These are phyloP conservation scores for Aphelinus certus DNA, from an alignment of 1,140 invertebrate species.

Conservation along the genomic window DNA sequence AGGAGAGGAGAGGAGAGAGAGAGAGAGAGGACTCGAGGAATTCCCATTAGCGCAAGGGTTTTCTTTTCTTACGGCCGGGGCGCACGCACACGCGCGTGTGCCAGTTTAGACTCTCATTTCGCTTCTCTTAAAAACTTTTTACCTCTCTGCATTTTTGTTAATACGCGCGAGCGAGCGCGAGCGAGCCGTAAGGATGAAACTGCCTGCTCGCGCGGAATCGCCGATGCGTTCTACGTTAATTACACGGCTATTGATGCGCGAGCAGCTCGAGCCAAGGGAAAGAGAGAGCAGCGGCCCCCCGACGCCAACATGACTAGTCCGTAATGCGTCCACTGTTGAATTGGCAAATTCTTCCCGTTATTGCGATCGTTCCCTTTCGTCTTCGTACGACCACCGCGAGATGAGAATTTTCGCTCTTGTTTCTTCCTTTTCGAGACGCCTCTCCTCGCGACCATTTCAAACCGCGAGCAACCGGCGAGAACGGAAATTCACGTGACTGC, in stretches of 20 bases:
- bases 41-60: conserved; percentile 65
- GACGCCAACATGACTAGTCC: too few relatives aligned
- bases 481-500: too few relatives aligned
- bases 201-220: conserved; percentile 10
- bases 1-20: conserved; percentile 32
- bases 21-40: conserved; percentile 54
- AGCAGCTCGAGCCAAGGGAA: too few relatives aligned
- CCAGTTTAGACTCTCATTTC: conserved; percentile 32
- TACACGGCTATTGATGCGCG: conserved; percentile 26
- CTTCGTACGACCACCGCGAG: too few relatives aligned
- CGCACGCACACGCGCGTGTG: neutral
- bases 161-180: conserved; percentile 32
- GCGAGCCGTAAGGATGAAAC: conserved; percentile 29
- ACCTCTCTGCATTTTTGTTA: conserved; percentile 42
- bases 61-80: conserved; percentile 45
- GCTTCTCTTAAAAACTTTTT: conserved; percentile 38
- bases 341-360: too few relatives aligned
- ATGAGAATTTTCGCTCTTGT: too few relatives aligned
- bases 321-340: too few relatives aligned
- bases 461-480: too few relatives aligned
- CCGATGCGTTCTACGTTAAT: conserved; percentile 33
- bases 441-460: too few relatives aligned
- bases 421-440: too few relatives aligned
- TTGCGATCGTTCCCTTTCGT: too few relatives aligned
- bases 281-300: neutral